Evolutionary conservation across 2,888 invertebrate species (phyloP), one percentile per base, ranked within the genome.

Genomic region (Cataglyphis livida): DNA sequence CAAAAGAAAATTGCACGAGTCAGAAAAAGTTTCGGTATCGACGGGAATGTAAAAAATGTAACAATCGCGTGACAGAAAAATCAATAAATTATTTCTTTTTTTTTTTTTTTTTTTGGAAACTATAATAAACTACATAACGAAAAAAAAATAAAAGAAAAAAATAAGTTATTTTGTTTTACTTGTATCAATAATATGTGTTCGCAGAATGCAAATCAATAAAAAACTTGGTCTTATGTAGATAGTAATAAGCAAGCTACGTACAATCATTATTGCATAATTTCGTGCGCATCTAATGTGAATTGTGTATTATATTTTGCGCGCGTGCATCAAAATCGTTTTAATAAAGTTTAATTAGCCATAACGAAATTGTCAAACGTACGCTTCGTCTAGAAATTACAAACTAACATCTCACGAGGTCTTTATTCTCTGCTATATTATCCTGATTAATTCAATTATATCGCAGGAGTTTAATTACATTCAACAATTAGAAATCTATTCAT

Each of bases 311-410:
- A 44, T 79, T 70, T 79, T 44, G 59, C 9, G 32, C 71, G 35
- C 18, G 35, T 57, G 70, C 70, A 38, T 78, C 70, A 78, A 78
- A 68, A 51, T 59, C 66, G 66, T 57, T 41, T 32, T 59, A 70
- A 51, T 62, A 18, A 75, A 82, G 81, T 75, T 82, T 66, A 75
- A 75, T 75, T 75, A 82, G 66, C 65, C 81, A 66, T 65, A 75
- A 82, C 64, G 44, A 65, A 76, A 82, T 65, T 82, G 65, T 44
- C 81, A 57, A 35, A 48, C 54, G 59, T 57, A 81, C 64, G 28
- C 62, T 71, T 73, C 38, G 74, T 48, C 18, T 57, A 64, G 74
- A 75, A 82, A 76, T 82, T 66, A 21, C 59, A 48, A 82, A 66
- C 61, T 32, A 59, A 82, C 51, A 79, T 76, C 62, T 57, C 66